Base-by-base conservation (phyloP, 2,113 vertebrate species). In the Dicentrarchus labrax region DNA sequence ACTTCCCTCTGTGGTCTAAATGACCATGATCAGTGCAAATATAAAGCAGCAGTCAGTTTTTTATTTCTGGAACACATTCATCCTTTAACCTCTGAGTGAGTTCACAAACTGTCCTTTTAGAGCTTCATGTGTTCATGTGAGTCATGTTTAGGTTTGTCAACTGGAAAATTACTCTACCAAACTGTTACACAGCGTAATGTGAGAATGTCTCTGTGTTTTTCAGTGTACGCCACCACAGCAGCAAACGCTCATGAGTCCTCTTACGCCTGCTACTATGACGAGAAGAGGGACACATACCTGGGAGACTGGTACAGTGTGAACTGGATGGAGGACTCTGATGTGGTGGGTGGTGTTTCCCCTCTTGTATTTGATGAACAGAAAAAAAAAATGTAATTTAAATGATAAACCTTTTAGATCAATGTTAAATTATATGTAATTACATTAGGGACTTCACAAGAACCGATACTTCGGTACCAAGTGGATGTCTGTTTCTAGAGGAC, bases 261-360 rank as follows among this genome's bases (percentile, higher is more conserved):
- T 0, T 99, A 98, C 0, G 98, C 98, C 19, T 99, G 98, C 84
- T 99, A 99, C 92, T 99, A 96, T 0, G 98, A 99, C 16, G 96
- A 97, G 0, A 68, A 92, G 86, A 96, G 98, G 79, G 90, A 95
- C 54, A 99, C 98, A 0, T 99, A 97, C 87, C 95, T 99, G 94
- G 98, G 98, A 3, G 98, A 99, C 94, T 97, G 94, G 96, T 99
- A 99, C 95, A 99, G 98, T 0, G 97, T 99, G 50, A 98, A 97
- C 91, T 99, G 98, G 98, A 98, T 99, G 98, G 98, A 99, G 78
- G 98, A 99, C 90, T 99, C 98, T 0, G 98, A 99, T 17, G 80
- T 87, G 95, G 98, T 98, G 89, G 89, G 95, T 89, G 53, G 19
- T 36, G 43, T 65, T 39, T 61, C 11, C 16, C 5, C 30, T n/a